A percentile compares a stretch with the other conserved stretches of the same genome.
These are phyloP conservation scores for Pipa parva DNA, from an alignment of 2,113 vertebrate genomes.

Conservation along the genomic window DNA sequence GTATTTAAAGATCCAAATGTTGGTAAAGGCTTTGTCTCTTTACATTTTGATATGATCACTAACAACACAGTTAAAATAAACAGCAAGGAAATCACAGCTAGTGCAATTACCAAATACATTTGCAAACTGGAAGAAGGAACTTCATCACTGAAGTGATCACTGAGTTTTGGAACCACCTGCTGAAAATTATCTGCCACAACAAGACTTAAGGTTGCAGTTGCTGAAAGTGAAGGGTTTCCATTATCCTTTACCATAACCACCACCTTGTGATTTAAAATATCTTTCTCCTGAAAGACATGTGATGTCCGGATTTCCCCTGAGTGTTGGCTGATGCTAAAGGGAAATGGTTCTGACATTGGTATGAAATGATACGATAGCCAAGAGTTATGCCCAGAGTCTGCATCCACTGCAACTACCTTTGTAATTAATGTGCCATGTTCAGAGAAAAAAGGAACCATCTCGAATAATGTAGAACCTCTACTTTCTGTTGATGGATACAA, in stretches of 20 bases:
- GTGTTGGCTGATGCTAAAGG: not conserved
- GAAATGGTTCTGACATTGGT: not conserved
- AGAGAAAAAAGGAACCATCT: too few relatives aligned
- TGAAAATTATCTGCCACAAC: constrained; percentile 12
- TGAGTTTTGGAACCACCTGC: too few relatives aligned
- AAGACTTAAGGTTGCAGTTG: not conserved
- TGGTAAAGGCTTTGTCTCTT: not conserved
- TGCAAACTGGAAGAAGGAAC: not conserved
- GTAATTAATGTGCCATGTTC: too few relatives aligned
- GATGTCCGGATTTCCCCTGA: too few relatives aligned
- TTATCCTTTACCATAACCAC: too few relatives aligned
- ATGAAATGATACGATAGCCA: constrained; percentile 42
- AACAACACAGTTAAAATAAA: constrained; percentile 33
- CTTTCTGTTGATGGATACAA: constrained; percentile 52
- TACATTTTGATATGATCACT: constrained; percentile 17
- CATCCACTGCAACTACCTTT: not conserved
- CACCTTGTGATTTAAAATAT: too few relatives aligned
- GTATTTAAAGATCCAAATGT: constrained; percentile 40
- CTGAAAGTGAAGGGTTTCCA: constrained; percentile 2
- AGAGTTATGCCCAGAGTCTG: constrained; percentile 67
- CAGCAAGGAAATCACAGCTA: constrained; percentile 46
- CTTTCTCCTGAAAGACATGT: constrained; percentile 23
- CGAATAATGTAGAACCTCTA: constrained; percentile 58
- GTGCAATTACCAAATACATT: too few relatives aligned
- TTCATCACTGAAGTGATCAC: not conserved